Evolutionary conservation across 2,888 invertebrate species (phyloP), one percentile per base, ranked within the genome.

Genomic region (Lottia scabra): DNA sequence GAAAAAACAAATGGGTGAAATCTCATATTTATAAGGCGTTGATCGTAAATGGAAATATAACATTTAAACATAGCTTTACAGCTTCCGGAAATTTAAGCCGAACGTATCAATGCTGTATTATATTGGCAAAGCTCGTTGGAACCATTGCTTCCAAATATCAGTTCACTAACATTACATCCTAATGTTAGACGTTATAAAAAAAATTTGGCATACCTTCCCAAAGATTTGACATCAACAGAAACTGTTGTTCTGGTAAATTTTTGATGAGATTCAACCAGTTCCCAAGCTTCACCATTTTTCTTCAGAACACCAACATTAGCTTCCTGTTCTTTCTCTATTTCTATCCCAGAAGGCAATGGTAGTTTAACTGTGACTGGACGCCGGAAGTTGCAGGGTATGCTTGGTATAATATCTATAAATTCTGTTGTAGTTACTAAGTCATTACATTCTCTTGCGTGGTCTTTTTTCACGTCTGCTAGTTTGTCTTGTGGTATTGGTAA

Each of bases 341-440:
- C 84, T 48, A 82, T 81, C 6, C 83, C 81, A 3, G 76, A 78
- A 26, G 88, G 87, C 45, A 89, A 83, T 23, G 88, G 88, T 63
- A 89, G 83, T 77, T 88, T 88, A 65, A 89, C 80, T 3, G 88
- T 85, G 16, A 84, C 84, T 2, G 87, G 73, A 16, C 88, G 78
- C 69, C 82, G 78, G 77, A 87, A 87, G 10, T 72, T 81, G 65
- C 83, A 75, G 0, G 73, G 78, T 23, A 74, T 62, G 70, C 76
- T 80, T 10, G 82, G 79, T 30, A 69, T 71, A 30, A 86, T 75
- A 74, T 86, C 84, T 45, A 84, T 83, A 67, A 87, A 83, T 72
- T 88, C 87, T 8, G 87, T 81, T 1, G 81, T 81, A 30, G 79
- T 73, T n/a, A 83, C 65, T 0, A 88, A 75, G 65, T 88, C 86